Percentiles rank a stretch among this genome's conserved stretches.
Conservation (phyloP, 2,113 vertebrate genomes). For the Psophia crepitans region DNA sequence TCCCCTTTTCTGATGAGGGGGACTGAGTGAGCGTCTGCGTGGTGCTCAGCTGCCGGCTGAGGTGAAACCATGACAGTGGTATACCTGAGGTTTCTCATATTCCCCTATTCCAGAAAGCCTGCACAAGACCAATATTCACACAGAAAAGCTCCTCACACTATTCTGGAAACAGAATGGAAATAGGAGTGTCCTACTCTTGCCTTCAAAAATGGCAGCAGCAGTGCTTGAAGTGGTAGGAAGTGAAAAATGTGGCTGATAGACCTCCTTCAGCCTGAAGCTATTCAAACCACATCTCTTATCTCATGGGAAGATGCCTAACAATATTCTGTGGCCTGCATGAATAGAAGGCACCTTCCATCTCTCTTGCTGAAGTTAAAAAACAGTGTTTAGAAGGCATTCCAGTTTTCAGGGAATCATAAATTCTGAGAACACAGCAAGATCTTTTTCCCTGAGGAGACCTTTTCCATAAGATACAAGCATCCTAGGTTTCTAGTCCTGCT, state of each 20-base stretch:
- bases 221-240: background rate
- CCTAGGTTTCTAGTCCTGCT: background rate
- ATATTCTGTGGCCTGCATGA: background rate
- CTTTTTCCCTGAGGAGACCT: background rate
- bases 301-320: background rate
- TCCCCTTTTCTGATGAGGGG: no score
- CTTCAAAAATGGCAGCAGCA: background rate
- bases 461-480: background rate
- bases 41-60: no score
- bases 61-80: no score
- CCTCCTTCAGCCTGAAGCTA: background rate
- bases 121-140: background rate
- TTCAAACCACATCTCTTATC: background rate
- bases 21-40: no score
- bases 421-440: background rate
- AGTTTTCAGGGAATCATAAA: background rate
- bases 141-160: background rate
- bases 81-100: background rate
- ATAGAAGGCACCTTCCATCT: background rate
- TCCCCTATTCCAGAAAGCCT: background rate
- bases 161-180: background rate
- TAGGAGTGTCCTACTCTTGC: background rate
- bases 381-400: background rate
- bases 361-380: background rate
- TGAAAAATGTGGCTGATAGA: background rate